These are phyloP conservation scores for Dicerorhinus sumatrensis DNA, from an alignment of 2,113 vertebrate species.

Conservation along the genomic window DNA sequence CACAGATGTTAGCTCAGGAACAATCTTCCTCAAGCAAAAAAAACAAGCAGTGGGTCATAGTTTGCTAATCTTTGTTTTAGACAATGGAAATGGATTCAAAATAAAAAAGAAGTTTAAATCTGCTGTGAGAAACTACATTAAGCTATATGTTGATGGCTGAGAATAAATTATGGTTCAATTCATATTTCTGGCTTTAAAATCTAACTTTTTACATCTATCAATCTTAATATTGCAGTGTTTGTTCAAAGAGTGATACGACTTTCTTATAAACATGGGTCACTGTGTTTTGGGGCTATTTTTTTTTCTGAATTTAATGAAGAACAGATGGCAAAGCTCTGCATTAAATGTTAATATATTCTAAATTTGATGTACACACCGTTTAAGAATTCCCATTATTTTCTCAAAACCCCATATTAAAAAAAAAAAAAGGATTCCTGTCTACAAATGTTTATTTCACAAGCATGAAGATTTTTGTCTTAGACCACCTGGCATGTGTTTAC, in stretches of 20 bases:
- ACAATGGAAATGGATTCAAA: not conserved
- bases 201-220: not conserved
- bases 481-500: constrained; percentile 51
- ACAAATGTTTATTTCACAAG: constrained; percentile 53
- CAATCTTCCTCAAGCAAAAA: too few species aligned
- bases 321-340: not conserved
- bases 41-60: not conserved
- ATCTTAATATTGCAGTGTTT: not conserved
- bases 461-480: constrained; percentile 24
- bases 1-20: too few species aligned
- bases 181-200: not conserved
- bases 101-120: not conserved
- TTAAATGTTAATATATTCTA: constrained; percentile 37
- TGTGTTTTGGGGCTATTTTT: not conserved
- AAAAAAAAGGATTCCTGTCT: not conserved
- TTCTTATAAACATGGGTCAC: not conserved
- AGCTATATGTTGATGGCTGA: not conserved
- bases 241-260: not conserved
- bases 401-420: not conserved
- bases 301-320: not conserved
- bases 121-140: not conserved
- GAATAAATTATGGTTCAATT: not conserved
- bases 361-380: not conserved
- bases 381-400: not conserved
- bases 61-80: not conserved